These are phyloP conservation scores for Pterobdella sp. DNA, from an alignment of 2,888 invertebrate species.

Conservation along the genomic window DNA sequence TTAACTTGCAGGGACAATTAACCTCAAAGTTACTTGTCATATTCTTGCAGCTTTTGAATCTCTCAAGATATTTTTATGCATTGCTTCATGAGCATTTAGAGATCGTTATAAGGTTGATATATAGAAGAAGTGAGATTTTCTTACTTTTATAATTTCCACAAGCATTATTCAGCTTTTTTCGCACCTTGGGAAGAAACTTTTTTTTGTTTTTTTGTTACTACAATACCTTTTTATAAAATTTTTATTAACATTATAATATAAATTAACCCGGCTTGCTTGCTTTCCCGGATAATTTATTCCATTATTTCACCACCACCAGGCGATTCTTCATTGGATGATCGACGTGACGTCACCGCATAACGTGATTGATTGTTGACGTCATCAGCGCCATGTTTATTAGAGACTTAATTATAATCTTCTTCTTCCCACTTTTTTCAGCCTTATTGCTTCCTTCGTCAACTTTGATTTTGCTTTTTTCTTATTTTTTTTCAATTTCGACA, in stretches of 20 bases:
- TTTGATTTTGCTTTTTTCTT: neutral
- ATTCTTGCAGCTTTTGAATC: no score
- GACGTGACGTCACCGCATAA: conserved; percentile 21
- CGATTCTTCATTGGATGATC: conserved; percentile 13
- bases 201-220: no score
- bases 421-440: neutral
- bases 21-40: no score
- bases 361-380: conserved; percentile 23
- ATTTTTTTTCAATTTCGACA: neutral
- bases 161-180: no score
- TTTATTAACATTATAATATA: neutral
- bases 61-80: no score
- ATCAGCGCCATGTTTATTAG: conserved; percentile 26
- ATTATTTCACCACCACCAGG: conserved; percentile 6
- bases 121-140: no score
- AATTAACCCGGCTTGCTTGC: neutral
- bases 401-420: conserved; percentile 20
- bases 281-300: conserved; percentile 18
- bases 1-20: no score
- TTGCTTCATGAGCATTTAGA: no score
- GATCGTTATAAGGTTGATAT: no score
- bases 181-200: no score
- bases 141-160: neutral
- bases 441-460: neutral
- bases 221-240: no score